phyloP scores from a whole-genome alignment of 1,140 invertebrate species.

The Tetramorium alpestre region DNA sequence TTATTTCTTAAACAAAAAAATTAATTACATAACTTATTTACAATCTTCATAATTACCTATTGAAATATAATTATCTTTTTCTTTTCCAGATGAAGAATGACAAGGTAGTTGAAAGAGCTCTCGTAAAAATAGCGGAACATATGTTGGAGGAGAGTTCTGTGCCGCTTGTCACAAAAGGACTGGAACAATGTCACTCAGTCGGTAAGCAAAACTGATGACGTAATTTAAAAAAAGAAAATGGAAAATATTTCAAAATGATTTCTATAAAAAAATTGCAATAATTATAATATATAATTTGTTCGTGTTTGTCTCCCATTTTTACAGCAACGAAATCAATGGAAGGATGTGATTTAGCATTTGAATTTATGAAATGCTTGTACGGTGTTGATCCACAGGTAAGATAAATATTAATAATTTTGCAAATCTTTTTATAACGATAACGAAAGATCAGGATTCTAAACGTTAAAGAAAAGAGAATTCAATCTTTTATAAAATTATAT shows the following conservation, averaged over 20 bases:
- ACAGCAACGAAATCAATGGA: constrained; percentile 60
- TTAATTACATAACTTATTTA: background rate
- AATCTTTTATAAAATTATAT: background rate
- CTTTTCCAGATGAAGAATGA: constrained; percentile 59
- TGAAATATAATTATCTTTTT: background rate
- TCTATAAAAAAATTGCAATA: background rate
- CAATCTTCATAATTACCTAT: background rate
- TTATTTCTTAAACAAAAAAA: background rate
- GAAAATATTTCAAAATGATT: background rate
- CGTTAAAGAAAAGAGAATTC: background rate
- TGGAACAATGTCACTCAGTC: background rate
- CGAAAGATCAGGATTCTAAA: background rate
- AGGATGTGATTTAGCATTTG: constrained; percentile 66
- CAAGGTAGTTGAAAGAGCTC: constrained; percentile 2
- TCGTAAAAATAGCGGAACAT: background rate
- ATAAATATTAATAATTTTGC: background rate
- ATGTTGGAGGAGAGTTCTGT: background rate
- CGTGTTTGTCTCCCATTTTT: constrained; percentile 25
- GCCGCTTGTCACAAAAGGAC: background rate
- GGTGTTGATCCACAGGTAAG: constrained; percentile 61
- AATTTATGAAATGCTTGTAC: constrained; percentile 58
- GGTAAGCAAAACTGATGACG: constrained; percentile 4
- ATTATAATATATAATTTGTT: background rate
- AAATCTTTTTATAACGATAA: background rate
- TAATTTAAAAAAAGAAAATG: background rate